phyloP scores from a whole-genome alignment of 2,797 vertebrate species.

The Microctenopoma stevenorrisi region DNA sequence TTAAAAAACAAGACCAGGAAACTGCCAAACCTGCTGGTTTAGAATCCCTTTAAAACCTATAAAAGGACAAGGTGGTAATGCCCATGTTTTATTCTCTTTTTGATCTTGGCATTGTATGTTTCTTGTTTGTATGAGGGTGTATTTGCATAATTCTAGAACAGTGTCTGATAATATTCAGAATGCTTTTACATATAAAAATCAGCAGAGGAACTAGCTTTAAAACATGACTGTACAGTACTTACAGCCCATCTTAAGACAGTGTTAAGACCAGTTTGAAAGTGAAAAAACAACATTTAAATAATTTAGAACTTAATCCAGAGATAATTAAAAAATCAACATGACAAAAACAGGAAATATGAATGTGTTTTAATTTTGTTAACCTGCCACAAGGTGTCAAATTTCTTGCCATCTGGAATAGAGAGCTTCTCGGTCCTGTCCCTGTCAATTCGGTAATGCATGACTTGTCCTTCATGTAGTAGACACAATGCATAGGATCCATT shows the following conservation, averaged over 20 bases:
- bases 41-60: no score
- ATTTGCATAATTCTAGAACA: no score
- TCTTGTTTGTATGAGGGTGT: no score
- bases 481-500: slow-evolving; percentile 93
- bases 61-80: no score
- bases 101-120: no score
- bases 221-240: no score
- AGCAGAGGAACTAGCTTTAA: no score
- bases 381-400: slow-evolving; percentile 99
- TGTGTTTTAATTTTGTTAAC: slow-evolving; percentile 68
- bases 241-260: neutral
- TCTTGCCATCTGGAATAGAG: slow-evolving; percentile 96
- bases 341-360: neutral
- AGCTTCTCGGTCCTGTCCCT: slow-evolving; percentile 89
- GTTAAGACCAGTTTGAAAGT: neutral
- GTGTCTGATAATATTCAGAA: no score
- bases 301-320: neutral
- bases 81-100: no score
- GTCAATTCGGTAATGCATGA: slow-evolving; percentile 96
- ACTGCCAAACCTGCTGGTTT: no score
- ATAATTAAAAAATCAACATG: neutral
- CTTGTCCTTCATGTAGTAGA: slow-evolving; percentile 89
- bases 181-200: no score
- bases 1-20: no score
- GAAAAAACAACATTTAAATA: neutral